These are phyloP conservation scores for Stramonita haemastoma DNA, from an alignment of 2,888 invertebrate genomes.

Conservation along the genomic window DNA sequence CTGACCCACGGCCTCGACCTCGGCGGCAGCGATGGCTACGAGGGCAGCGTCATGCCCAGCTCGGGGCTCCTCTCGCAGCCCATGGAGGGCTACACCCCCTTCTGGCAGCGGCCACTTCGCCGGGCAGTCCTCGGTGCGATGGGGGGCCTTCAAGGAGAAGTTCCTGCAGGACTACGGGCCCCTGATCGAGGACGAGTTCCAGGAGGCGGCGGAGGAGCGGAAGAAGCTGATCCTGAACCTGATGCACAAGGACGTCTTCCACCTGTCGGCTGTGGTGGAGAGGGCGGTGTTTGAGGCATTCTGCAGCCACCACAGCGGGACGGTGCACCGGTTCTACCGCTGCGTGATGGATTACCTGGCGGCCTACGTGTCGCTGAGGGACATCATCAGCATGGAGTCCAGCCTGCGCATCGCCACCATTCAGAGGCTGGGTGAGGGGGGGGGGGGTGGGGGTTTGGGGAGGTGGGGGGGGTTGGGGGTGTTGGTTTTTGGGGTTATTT, in stretches of 20 bases:
- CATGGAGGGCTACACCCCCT: conserved; percentile 37
- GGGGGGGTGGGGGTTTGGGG: neutral
- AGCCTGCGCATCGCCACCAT: conserved; percentile 67
- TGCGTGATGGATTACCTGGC: conserved; percentile 68
- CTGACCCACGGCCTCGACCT: conserved; percentile 43
- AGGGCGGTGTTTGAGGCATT: conserved; percentile 56
- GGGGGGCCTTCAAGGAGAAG: conserved; percentile 59
- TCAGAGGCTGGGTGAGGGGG: conserved; percentile 65
- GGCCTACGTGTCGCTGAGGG: conserved; percentile 67
- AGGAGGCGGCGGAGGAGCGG: conserved; percentile 58
- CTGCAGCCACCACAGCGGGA: conserved; percentile 53
- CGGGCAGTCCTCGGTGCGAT: conserved; percentile 54
- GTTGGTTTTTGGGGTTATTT: too few relatives aligned
- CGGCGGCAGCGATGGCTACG: conserved; percentile 34
- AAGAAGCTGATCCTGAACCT: conserved; percentile 61
- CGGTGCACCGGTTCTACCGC: conserved; percentile 61
- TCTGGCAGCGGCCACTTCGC: conserved; percentile 70
- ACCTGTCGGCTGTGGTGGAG: conserved; percentile 51
- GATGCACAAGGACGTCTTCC: conserved; percentile 67
- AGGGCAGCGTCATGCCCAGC: conserved; percentile 11
- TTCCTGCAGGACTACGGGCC: conserved; percentile 66
- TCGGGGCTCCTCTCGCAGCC: neutral
- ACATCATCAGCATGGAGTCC: conserved; percentile 70
- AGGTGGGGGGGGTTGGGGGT: too few relatives aligned
- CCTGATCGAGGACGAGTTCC: conserved; percentile 55